Evolutionary conservation across 30 jellyfish, hydroid and myxozoan species (phyloP).

Genomic region (Aurelia aurita complex sp. Pacific): DNA sequence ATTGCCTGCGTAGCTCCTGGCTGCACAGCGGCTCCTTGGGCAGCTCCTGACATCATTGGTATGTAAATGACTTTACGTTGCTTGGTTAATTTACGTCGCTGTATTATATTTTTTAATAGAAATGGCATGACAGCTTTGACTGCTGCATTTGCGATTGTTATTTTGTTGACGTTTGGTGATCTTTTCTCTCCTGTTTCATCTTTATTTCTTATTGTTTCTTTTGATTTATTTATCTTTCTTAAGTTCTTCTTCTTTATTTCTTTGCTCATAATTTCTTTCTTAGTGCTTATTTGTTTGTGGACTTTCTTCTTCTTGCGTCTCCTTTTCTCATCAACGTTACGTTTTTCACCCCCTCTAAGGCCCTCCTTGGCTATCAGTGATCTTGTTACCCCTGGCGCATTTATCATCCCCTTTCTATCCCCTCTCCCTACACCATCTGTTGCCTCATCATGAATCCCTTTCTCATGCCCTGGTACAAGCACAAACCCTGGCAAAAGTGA

Average conservation of each 20-base stretch:
- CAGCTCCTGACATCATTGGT: slow-evolving; percentile 10
- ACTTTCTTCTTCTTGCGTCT: neutral
- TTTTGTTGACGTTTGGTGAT: slow-evolving; percentile 14
- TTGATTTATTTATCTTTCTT: neutral
- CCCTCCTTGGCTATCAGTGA: neutral
- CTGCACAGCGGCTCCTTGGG: slow-evolving; percentile 3
- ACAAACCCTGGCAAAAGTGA: slow-evolving; percentile 70
- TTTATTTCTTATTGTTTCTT: neutral
- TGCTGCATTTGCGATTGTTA: slow-evolving; percentile 75
- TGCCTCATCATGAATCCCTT: neutral
- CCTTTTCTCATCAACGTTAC: neutral
- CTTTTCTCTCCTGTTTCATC: slow-evolving; percentile 21
- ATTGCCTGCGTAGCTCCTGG: slow-evolving; percentile 34
- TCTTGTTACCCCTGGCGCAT: neutral
- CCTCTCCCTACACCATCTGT: neutral
- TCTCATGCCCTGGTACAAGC: slow-evolving; percentile 56
- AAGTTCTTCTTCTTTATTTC: neutral
- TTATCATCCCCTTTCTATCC: neutral
- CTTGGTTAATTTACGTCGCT: neutral
- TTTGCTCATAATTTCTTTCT: neutral
- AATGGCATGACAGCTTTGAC: slow-evolving; percentile 77
- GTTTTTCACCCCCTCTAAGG: neutral
- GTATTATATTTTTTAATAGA: slow-evolving; percentile 37
- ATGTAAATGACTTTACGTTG: slow-evolving; percentile 21
- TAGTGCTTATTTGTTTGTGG: neutral